Percentiles rank a stretch among this genome's conserved stretches.
Conservation (phyloP, 2,113 vertebrate genomes). For the Pluvianellus socialis region DNA sequence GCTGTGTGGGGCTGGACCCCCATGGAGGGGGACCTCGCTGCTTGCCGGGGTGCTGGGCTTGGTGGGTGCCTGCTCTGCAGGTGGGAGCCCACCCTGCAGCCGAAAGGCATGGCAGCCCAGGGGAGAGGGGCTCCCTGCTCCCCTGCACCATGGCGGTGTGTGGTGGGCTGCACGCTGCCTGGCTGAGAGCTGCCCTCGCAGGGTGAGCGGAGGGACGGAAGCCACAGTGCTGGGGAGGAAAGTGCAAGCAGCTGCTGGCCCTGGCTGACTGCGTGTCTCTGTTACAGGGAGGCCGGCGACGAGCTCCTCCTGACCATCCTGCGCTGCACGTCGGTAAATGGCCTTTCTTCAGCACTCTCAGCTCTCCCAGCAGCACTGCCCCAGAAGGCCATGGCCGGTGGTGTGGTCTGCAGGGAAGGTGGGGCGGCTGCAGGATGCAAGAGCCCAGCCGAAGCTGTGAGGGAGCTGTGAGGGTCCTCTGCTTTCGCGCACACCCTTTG, state of each 20-base stretch:
- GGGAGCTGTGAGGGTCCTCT: background rate
- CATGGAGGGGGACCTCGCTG: rapidly evolving
- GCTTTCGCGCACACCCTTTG: rapidly evolving
- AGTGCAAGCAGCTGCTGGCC: rapidly evolving
- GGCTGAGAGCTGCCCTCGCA: background rate
- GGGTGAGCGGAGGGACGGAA: rapidly evolving
- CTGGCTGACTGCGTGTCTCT: background rate
- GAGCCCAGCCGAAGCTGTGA: rapidly evolving
- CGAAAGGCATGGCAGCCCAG: background rate
- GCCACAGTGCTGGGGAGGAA: rapidly evolving
- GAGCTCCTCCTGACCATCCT: constrained; percentile 85
- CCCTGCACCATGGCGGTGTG: rapidly evolving
- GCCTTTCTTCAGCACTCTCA: background rate
- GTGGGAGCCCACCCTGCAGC: rapidly evolving
- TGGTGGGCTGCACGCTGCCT: background rate
- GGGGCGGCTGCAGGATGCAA: rapidly evolving
- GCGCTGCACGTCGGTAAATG: constrained; percentile 84
- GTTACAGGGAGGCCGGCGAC: constrained; percentile 83
- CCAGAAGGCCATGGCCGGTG: background rate
- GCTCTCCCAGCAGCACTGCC: background rate
- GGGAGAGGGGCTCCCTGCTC: background rate
- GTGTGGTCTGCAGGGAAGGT: background rate
- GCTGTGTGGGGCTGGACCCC: background rate
- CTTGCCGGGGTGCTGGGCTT: rapidly evolving
- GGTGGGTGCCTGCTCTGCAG: background rate